Conservation (phyloP, 2,888 invertebrate species). For the Trichopria drosophilae region DNA sequence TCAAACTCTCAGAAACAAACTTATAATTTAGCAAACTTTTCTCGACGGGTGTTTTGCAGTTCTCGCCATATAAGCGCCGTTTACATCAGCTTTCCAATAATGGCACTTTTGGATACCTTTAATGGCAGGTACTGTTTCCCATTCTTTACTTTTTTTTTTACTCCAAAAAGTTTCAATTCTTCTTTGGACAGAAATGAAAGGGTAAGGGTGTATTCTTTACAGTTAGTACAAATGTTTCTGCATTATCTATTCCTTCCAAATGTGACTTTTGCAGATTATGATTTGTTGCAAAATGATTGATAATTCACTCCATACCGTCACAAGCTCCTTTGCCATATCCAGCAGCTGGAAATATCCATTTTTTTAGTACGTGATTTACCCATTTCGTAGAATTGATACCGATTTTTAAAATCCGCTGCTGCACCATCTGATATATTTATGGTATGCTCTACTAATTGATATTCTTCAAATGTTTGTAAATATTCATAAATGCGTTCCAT, state of each 20-base stretch:
- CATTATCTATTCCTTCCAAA: constrained; percentile 7
- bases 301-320: constrained; percentile 3
- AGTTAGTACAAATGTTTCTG: constrained; percentile 2
- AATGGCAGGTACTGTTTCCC: too few species aligned
- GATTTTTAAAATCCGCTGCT: constrained; percentile 8
- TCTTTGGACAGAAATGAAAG: too few species aligned
- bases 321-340: too few species aligned
- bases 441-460: not conserved
- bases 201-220: too few species aligned
- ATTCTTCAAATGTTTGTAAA: not conserved
- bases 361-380: constrained; percentile 1
- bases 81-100: too few species aligned
- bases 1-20: too few species aligned
- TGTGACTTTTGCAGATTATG: constrained; percentile 9
- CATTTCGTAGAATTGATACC: constrained; percentile 8
- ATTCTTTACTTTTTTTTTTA: too few species aligned
- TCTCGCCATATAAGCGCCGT: too few species aligned
- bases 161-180: too few species aligned
- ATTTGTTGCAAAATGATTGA: constrained; percentile 6
- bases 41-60: too few species aligned
- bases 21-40: too few species aligned
- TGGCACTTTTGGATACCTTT: too few species aligned
- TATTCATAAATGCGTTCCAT: not conserved
- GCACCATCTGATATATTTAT: constrained; percentile 7
- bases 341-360: constrained; percentile 11